A percentile compares a stretch with the other conserved stretches of the same genome.
These are phyloP conservation scores for Himalopsyche japonica DNA, from an alignment of 2,888 invertebrate species.

Conservation along the genomic window DNA sequence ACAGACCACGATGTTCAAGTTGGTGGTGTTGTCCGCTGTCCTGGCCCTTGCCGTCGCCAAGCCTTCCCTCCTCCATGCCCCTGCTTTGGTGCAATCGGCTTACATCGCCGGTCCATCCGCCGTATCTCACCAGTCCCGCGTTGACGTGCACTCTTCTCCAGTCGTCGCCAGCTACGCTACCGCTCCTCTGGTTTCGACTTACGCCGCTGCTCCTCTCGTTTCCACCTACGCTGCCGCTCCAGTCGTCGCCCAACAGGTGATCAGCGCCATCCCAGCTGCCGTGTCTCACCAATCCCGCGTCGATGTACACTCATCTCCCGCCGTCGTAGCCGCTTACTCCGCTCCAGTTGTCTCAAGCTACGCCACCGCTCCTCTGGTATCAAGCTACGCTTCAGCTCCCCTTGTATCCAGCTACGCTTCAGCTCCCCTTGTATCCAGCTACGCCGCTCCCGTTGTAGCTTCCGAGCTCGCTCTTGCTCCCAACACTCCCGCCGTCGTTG, in stretches of 20 bases:
- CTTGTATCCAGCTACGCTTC: slow-evolving; percentile 42
- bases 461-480: slow-evolving; percentile 55
- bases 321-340: slow-evolving; percentile 46
- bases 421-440: slow-evolving; percentile 42
- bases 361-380: slow-evolving; percentile 25
- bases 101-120: slow-evolving; percentile 45
- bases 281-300: slow-evolving; percentile 61
- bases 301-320: slow-evolving; percentile 51
- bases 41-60: slow-evolving; percentile 63
- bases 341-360: slow-evolving; percentile 43
- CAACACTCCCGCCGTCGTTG: slow-evolving; percentile 54
- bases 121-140: slow-evolving; percentile 49
- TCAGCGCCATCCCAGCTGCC: slow-evolving; percentile 48
- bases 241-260: slow-evolving; percentile 25
- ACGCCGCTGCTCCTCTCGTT: slow-evolving; percentile 53
- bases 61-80: slow-evolving; percentile 48
- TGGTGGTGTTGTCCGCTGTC: slow-evolving; percentile 66
- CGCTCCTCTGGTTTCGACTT: slow-evolving; percentile 44
- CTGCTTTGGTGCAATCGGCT: slow-evolving; percentile 37
- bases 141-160: slow-evolving; percentile 47
- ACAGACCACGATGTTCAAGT: slow-evolving; percentile 59
- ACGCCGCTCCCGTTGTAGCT: slow-evolving; percentile 40
- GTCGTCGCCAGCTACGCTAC: slow-evolving; percentile 19
- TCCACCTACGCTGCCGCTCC: slow-evolving; percentile 16
- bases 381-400: slow-evolving; percentile 44